These are phyloP conservation scores for Scarus forsteni DNA, from an alignment of 2,797 vertebrate species.

Conservation along the genomic window DNA sequence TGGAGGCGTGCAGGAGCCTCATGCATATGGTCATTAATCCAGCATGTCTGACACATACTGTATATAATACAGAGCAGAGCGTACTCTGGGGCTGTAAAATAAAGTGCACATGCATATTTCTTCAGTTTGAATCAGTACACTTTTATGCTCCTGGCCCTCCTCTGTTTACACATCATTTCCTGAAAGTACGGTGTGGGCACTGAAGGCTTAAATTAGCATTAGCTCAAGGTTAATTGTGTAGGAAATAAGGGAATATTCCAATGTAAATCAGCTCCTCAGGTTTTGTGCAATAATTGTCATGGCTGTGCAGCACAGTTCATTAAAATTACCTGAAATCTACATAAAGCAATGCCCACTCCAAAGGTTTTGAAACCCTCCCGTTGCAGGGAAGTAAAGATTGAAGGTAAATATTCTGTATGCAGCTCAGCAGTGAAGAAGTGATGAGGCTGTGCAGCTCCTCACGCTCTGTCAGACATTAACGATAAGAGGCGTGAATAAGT, in stretches of 20 bases:
- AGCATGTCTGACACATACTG: conserved; percentile 10
- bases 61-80: conserved; percentile 1
- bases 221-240: conserved; percentile 70
- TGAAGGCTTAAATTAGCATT: conserved; percentile 65
- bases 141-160: conserved; percentile 29
- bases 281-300: conserved; percentile 42
- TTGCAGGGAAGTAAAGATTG: conserved; percentile 6
- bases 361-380: conserved; percentile 14
- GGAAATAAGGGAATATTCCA: conserved; percentile 53
- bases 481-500: conserved; percentile 46
- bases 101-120: conserved; percentile 33
- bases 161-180: conserved; percentile 62
- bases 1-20: conserved; percentile 12
- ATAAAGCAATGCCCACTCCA: conserved; percentile 16
- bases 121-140: conserved; percentile 34
- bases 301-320: conserved; percentile 24
- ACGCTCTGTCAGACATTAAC: conserved; percentile 32
- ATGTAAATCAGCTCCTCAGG: conserved; percentile 37
- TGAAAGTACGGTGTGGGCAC: conserved; percentile 48
- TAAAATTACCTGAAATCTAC: conserved; percentile 43
- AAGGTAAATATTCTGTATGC: conserved; percentile 35
- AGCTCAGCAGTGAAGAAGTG: conserved; percentile 6
- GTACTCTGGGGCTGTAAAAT: conserved; percentile 17
- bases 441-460: conserved; percentile 30
- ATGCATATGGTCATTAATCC: conserved; percentile 43